phyloP scores from a whole-genome alignment of 1,140 invertebrate species.

The Megalopta genalis region DNA sequence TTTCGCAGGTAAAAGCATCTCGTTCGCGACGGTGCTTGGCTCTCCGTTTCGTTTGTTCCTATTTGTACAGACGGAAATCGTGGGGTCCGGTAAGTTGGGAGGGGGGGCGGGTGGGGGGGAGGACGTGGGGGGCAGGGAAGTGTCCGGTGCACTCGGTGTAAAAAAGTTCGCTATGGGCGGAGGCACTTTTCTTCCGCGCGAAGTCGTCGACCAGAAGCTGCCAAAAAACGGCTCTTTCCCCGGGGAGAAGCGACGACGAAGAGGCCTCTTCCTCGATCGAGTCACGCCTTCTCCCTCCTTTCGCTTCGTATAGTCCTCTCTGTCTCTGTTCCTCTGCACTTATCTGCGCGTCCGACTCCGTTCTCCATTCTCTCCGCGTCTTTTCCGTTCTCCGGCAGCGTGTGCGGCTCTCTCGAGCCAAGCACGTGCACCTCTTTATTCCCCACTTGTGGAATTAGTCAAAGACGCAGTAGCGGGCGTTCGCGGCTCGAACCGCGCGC shows the following conservation, averaged over 20 bases:
- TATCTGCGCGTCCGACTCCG: too few relatives aligned
- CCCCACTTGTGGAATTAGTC: background rate
- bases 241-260: background rate
- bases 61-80: background rate
- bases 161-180: conserved; percentile 25
- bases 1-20: background rate
- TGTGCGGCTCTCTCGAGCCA: conserved; percentile 8
- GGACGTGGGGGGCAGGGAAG: too few relatives aligned
- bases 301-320: conserved; percentile 7
- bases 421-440: conserved; percentile 45
- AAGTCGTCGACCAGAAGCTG: conserved; percentile 21
- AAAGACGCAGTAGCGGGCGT: conserved; percentile 11
- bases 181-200: conserved; percentile 42
- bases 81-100: background rate
- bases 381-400: background rate
- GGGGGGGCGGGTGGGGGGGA: too few relatives aligned
- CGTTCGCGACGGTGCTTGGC: background rate
- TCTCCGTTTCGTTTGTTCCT: conserved; percentile 10
- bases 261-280: conserved; percentile 17
- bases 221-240: conserved; percentile 20
- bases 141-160: conserved; percentile 41
- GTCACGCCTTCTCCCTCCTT: conserved; percentile 19
- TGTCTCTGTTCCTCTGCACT: background rate
- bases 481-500: background rate
- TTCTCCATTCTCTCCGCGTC: conserved; percentile 12